A percentile compares a stretch with the other conserved stretches of the same genome.
phyloP scores from a whole-genome alignment of 2,888 invertebrate species.

The Bellardia pandia region DNA sequence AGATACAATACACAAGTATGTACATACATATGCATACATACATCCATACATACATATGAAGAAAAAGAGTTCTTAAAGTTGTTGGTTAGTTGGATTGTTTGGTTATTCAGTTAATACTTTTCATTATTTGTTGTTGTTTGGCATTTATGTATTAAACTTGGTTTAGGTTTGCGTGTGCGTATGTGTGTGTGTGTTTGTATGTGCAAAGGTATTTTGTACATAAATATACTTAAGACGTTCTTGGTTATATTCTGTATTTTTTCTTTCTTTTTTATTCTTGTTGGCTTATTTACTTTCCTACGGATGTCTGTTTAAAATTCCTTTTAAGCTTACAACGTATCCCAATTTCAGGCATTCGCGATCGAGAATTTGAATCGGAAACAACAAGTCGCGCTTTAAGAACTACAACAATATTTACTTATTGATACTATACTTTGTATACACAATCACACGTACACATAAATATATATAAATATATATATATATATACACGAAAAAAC shows the following conservation, averaged over 20 bases:
- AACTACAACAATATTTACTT: conserved; percentile 12
- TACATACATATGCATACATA: too few relatives aligned
- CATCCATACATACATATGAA: not conserved
- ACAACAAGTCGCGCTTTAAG: conserved; percentile 75
- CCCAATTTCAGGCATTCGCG: conserved; percentile 81
- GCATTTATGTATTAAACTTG: conserved; percentile 18
- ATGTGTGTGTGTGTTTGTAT: conserved; percentile 12
- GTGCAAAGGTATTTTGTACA: conserved; percentile 1
- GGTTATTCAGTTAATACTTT: conserved; percentile 65
- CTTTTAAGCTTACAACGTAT: conserved; percentile 81
- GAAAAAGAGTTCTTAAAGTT: conserved; percentile 49
- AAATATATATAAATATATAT: conserved; percentile 7
- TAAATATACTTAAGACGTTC: conserved; percentile 47
- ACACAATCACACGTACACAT: not conserved
- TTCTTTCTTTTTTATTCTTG: conserved; percentile 62
- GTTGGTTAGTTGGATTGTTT: conserved; percentile 57
- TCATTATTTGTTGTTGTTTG: conserved; percentile 44
- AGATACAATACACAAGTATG: not conserved
- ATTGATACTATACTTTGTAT: not conserved
- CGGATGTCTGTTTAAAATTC: conserved; percentile 76
- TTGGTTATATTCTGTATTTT: conserved; percentile 52
- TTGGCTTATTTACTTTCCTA: conserved; percentile 68
- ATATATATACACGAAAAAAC: not conserved
- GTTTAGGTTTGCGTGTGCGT: conserved; percentile 26
- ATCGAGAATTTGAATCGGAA: conserved; percentile 82